Percentiles rank a stretch among this genome's conserved stretches.
Evolutionary conservation across 1,140 invertebrate genomes (phyloP).

Genomic region (Anoplolepis gracilipes): DNA sequence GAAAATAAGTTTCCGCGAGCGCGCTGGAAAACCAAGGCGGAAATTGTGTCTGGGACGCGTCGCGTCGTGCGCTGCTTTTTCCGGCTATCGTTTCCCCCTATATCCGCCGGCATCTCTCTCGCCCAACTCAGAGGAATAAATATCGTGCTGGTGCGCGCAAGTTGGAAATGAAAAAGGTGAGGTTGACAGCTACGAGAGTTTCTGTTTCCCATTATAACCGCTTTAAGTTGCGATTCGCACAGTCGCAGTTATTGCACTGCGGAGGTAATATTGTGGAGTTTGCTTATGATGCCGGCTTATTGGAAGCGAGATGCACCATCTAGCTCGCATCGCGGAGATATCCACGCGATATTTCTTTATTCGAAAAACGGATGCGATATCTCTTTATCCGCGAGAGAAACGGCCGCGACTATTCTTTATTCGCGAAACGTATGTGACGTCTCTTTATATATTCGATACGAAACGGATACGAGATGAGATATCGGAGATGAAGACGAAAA

Average conservation of each 20-base stretch:
- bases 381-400: constrained; percentile 44
- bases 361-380: constrained; percentile 55
- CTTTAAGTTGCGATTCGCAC: constrained; percentile 49
- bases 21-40: constrained; percentile 45
- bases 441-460: constrained; percentile 54
- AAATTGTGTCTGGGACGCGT: constrained; percentile 48
- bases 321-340: constrained; percentile 33
- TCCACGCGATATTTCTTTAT: constrained; percentile 49
- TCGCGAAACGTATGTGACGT: constrained; percentile 45
- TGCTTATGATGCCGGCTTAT: constrained; percentile 52
- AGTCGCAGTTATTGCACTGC: constrained; percentile 54
- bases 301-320: constrained; percentile 35
- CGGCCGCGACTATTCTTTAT: constrained; percentile 55
- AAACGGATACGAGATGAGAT: constrained; percentile 40
- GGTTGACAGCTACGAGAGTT: constrained; percentile 61
- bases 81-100: constrained; percentile 33
- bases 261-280: constrained; percentile 55
- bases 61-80: constrained; percentile 36
- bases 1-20: constrained; percentile 51
- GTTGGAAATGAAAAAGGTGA: constrained; percentile 58
- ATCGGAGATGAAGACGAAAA: constrained; percentile 16
- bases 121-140: constrained; percentile 35
- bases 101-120: constrained; percentile 34
- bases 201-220: constrained; percentile 56
- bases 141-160: constrained; percentile 42